Conservation (phyloP, 1,140 invertebrate genomes). For the Drosophila willistoni region DNA sequence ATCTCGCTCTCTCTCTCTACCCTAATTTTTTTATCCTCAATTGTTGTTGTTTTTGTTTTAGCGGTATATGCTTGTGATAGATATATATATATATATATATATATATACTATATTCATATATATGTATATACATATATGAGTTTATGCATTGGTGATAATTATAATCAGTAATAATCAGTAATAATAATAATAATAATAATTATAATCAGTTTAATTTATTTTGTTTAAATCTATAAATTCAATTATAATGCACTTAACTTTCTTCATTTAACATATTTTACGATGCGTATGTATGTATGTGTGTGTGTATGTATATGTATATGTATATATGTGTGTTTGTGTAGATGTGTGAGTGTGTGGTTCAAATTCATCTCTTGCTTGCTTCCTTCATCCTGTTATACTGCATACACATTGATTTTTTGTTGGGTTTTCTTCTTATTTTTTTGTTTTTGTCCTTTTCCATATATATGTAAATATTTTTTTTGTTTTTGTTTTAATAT, state of each 20-base stretch:
- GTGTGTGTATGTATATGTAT: constrained; percentile 36
- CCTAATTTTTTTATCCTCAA: not conserved
- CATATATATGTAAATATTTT: constrained; percentile 60
- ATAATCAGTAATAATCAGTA: constrained; percentile 61
- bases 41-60: constrained; percentile 35
- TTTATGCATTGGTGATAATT: constrained; percentile 58
- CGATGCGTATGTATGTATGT: constrained; percentile 47
- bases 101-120: constrained; percentile 39
- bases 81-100: constrained; percentile 38
- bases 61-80: constrained; percentile 50
- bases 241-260: constrained; percentile 82
- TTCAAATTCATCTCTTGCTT: constrained; percentile 11
- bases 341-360: not conserved
- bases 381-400: not conserved
- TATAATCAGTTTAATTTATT: constrained; percentile 71
- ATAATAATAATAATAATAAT: constrained; percentile 59
- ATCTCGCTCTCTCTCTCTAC: not conserved
- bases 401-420: constrained; percentile 40
- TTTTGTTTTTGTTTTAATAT: constrained; percentile 56
- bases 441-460: constrained; percentile 18
- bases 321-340: constrained; percentile 22
- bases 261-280: constrained; percentile 32
- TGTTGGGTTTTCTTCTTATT: constrained; percentile 20
- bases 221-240: constrained; percentile 81
- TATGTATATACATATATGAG: constrained; percentile 66